phyloP scores from a whole-genome alignment of 2,113 vertebrate species.

The Sinocyclocheilus grahami region DNA sequence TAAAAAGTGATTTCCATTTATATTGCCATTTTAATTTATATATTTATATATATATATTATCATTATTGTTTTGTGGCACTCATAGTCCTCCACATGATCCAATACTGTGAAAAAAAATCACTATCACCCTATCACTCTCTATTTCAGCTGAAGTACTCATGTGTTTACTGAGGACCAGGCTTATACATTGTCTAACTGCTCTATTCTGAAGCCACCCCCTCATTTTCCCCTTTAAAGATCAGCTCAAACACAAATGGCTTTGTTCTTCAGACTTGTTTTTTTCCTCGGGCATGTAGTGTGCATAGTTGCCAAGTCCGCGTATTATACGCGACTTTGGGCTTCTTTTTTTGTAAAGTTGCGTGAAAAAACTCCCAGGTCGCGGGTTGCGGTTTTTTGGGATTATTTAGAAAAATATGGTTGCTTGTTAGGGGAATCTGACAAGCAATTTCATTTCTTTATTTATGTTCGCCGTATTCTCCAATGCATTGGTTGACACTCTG shows the following conservation, averaged over 20 bases:
- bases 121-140: background rate
- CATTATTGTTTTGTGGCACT: background rate
- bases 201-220: constrained; percentile 27
- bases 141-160: constrained; percentile 1
- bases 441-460: too few relatives aligned
- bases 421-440: too few relatives aligned
- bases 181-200: constrained; percentile 27
- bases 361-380: too few relatives aligned
- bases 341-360: too few relatives aligned
- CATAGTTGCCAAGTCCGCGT: too few relatives aligned
- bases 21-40: background rate
- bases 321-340: too few relatives aligned
- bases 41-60: background rate
- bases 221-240: constrained; percentile 32
- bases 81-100: background rate
- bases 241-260: constrained; percentile 34
- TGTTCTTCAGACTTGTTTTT: constrained; percentile 17
- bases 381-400: too few relatives aligned
- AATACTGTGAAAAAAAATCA: background rate
- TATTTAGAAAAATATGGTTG: too few relatives aligned
- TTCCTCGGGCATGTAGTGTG: background rate
- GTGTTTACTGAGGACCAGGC: background rate
- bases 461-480: too few relatives aligned
- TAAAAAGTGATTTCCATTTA: background rate
- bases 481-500: too few relatives aligned